Percentiles rank a stretch among this genome's conserved stretches.
Evolutionary conservation across 2,113 vertebrate genomes (phyloP).

Genomic region (Oreochromis aureus): DNA sequence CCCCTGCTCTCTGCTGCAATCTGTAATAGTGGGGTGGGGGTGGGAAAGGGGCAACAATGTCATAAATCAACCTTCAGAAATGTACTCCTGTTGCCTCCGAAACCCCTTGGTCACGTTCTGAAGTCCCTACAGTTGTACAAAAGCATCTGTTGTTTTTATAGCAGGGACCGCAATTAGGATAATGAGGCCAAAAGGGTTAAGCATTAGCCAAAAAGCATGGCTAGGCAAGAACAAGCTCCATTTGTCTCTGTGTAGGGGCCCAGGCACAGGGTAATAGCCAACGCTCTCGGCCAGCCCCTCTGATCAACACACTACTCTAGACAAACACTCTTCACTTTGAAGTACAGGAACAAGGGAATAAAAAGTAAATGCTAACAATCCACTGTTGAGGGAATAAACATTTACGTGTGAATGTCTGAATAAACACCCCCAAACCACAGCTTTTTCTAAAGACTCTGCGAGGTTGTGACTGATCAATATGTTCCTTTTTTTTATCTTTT

Average conservation of each 20-base stretch:
- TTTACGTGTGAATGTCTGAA: constrained; percentile 5
- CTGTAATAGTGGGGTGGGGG: constrained; percentile 73
- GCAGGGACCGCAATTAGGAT: constrained; percentile 78
- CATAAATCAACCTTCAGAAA: constrained; percentile 68
- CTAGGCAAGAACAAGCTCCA: constrained; percentile 84
- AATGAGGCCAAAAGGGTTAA: constrained; percentile 86
- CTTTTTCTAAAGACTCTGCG: not conserved
- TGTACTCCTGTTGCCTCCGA: constrained; percentile 34
- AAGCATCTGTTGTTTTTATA: constrained; percentile 81
- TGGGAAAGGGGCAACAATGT: constrained; percentile 13
- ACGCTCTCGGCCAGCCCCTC: constrained; percentile 72
- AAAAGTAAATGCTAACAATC: constrained; percentile 34
- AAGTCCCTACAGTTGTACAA: constrained; percentile 68
- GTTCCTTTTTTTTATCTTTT: not conserved
- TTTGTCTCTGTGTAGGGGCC: constrained; percentile 77
- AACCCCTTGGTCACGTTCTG: constrained; percentile 68
- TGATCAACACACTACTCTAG: constrained; percentile 73
- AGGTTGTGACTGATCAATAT: not conserved
- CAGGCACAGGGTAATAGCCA: constrained; percentile 60
- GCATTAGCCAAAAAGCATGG: constrained; percentile 82
- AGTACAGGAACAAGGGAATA: constrained; percentile 49
- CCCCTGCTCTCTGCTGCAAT: constrained; percentile 83
- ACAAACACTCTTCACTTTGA: constrained; percentile 68
- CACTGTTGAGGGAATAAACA: constrained; percentile 21
- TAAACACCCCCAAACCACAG: not conserved